Conservation (phyloP, 2,888 invertebrate genomes). For the Plusia festucae region DNA sequence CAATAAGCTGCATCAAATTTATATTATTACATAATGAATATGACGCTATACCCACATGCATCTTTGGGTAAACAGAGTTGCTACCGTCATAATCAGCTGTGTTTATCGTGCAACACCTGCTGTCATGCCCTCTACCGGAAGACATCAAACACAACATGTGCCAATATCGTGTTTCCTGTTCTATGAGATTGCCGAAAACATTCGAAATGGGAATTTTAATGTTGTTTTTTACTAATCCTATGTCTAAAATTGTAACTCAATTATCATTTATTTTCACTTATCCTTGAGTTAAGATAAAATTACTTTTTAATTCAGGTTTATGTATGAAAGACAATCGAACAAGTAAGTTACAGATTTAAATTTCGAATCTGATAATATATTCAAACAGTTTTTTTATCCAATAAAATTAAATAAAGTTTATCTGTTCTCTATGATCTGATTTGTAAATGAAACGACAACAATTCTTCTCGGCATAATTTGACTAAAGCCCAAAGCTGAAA, state of each 20-base stretch:
- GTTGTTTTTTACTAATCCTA: no score
- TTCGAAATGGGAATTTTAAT: not conserved
- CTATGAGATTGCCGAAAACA: constrained; percentile 19
- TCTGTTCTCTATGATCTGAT: constrained; percentile 18
- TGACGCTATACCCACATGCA: not conserved
- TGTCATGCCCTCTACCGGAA: constrained; percentile 43
- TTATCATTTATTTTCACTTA: no score
- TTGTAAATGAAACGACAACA: constrained; percentile 26
- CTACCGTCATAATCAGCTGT: constrained; percentile 51
- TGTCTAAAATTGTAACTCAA: no score
- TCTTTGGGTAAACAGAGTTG: constrained; percentile 14
- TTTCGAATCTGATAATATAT: not conserved
- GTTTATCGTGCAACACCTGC: constrained; percentile 49
- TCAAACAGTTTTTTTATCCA: not conserved
- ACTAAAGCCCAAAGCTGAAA: not conserved
- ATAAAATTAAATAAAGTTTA: constrained; percentile 12
- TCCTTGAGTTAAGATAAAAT: not conserved
- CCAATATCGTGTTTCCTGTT: constrained; percentile 53
- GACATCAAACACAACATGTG: constrained; percentile 50
- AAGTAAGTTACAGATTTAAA: not conserved
- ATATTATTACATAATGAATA: not conserved
- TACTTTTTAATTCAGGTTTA: no score
- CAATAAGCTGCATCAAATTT: not conserved
- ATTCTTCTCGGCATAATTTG: not conserved
- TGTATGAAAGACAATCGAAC: not conserved